These are phyloP conservation scores for Diplodus puntazzo DNA, from an alignment of 2,797 vertebrate genomes.

Conservation along the genomic window DNA sequence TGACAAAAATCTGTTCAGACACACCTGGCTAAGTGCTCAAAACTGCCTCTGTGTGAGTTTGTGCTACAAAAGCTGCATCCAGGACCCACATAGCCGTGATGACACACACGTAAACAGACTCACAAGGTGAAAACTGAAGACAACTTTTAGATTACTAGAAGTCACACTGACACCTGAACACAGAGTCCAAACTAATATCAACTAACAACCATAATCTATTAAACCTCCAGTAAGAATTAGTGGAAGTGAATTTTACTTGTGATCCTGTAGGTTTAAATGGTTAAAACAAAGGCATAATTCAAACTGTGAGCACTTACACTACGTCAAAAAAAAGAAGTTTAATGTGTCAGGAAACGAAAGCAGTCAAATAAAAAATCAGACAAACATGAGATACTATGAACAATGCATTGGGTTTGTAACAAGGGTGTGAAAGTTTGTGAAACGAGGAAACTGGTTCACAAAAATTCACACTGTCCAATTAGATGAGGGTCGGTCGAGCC, in stretches of 20 bases:
- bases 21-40: no score
- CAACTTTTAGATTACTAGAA: neutral
- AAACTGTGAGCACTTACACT: neutral
- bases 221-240: neutral
- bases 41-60: no score
- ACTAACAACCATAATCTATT: neutral
- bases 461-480: no score
- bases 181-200: neutral
- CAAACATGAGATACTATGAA: neutral
- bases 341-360: neutral
- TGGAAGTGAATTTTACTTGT: no score
- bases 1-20: no score
- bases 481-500: no score
- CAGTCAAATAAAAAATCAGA: neutral
- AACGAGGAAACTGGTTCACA: no score
- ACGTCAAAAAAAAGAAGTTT: conserved; percentile 1
- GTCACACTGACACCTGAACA: neutral
- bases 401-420: neutral
- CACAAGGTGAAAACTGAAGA: neutral
- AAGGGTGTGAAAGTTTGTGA: neutral
- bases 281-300: neutral
- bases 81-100: no score
- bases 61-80: no score
- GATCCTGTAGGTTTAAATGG: neutral
- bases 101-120: no score